Conservation (phyloP, 2,888 invertebrate genomes). For the Trachelus troglodyta region DNA sequence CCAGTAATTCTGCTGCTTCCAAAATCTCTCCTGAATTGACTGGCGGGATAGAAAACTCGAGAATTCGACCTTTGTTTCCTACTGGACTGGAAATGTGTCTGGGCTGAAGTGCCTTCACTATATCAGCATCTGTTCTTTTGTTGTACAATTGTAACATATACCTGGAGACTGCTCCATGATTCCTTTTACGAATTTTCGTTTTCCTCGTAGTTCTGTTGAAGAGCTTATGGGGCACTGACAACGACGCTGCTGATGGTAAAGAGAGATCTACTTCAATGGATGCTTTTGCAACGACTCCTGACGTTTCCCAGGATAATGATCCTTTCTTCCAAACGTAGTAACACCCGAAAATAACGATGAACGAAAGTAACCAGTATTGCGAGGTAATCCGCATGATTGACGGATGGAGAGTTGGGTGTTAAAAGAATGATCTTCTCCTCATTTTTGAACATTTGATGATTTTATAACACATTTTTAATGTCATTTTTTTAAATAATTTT, state of each 20-base stretch:
- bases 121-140: conserved; percentile 53
- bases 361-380: conserved; percentile 40
- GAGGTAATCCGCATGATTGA: conserved; percentile 14
- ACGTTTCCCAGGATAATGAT: conserved; percentile 36
- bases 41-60: conserved; percentile 53
- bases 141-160: conserved; percentile 59
- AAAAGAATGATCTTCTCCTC: neutral
- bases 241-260: conserved; percentile 45
- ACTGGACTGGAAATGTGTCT: conserved; percentile 45
- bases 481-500: neutral
- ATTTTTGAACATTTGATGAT: neutral
- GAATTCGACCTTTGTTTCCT: conserved; percentile 41
- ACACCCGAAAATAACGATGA: conserved; percentile 35
- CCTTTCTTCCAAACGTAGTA: conserved; percentile 52
- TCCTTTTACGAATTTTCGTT: conserved; percentile 29
- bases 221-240: conserved; percentile 30
- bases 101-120: conserved; percentile 54
- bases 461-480: neutral
- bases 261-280: conserved; percentile 56
- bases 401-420: neutral
- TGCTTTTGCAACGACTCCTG: conserved; percentile 50
- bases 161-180: conserved; percentile 45
- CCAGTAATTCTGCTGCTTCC: conserved; percentile 53
- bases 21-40: conserved; percentile 45
- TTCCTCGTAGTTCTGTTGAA: conserved; percentile 36